Evolutionary conservation across 64 coral and sea anemone species (phyloP).

Genomic region (Pocillopora damicornis): DNA sequence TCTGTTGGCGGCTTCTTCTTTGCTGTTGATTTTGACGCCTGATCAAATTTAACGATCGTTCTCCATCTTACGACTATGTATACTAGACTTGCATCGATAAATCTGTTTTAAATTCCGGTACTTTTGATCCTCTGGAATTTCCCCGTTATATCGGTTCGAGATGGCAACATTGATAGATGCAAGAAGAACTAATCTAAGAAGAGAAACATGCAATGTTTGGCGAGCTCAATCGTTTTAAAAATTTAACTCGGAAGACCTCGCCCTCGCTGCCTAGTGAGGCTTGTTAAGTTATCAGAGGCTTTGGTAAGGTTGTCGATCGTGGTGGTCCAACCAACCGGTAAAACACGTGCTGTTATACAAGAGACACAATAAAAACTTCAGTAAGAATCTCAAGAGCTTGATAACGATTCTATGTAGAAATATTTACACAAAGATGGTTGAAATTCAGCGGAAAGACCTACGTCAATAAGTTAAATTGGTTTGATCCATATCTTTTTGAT

Average conservation of each 20-base stretch:
- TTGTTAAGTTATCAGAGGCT: constrained; percentile 22
- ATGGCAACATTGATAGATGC: neutral
- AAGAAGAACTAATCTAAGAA: neutral
- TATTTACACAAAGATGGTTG: neutral
- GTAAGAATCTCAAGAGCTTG: neutral
- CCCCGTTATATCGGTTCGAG: neutral
- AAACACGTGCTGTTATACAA: constrained; percentile 11
- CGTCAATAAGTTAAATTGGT: neutral
- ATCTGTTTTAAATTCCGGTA: constrained; percentile 22
- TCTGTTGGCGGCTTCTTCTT: constrained; percentile 27
- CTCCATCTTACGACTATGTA: neutral
- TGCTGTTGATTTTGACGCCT: constrained; percentile 24
- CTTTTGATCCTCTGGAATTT: neutral
- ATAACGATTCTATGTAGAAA: neutral
- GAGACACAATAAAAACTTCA: neutral
- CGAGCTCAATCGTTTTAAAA: neutral
- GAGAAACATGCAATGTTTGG: neutral
- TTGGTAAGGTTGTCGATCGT: constrained; percentile 14
- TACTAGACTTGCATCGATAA: neutral
- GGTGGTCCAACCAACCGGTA: neutral
- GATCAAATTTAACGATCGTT: neutral
- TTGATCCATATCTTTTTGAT: constrained; percentile 1
- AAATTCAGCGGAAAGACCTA: neutral
- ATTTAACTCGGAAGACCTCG: neutral
- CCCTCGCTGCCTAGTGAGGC: constrained; percentile 2